Evolutionary conservation across 1,140 invertebrate species (phyloP).

Genomic region (Procambarus virginalis): DNA sequence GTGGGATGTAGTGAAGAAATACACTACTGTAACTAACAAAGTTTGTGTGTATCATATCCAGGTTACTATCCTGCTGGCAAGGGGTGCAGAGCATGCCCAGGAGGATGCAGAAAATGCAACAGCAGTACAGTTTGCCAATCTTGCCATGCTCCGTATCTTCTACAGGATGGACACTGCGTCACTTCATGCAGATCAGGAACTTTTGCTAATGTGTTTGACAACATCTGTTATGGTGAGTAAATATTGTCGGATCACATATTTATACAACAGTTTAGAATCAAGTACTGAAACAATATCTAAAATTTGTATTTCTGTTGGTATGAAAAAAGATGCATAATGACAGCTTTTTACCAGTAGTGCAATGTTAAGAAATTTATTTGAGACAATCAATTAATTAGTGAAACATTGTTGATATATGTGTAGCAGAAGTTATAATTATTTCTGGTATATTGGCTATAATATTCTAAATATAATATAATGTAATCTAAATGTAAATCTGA

Average conservation of each 20-base stretch:
- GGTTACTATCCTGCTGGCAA: conserved; percentile 32
- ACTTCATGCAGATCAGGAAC: conserved; percentile 60
- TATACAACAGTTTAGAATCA: no score
- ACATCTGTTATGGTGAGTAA: conserved; percentile 58
- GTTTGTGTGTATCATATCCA: background rate
- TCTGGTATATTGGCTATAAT: no score
- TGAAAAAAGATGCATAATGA: no score
- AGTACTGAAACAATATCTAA: no score
- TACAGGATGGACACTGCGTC: conserved; percentile 59
- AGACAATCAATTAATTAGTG: no score
- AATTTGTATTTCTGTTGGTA: no score
- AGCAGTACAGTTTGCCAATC: conserved; percentile 23
- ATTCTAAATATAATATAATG: no score
- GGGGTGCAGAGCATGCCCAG: conserved; percentile 53
- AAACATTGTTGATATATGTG: no score
- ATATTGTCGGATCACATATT: background rate
- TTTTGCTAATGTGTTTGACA: conserved; percentile 66
- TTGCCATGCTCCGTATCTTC: conserved; percentile 61
- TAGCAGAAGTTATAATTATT: no score
- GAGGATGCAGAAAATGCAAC: conserved; percentile 60
- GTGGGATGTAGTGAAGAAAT: background rate
- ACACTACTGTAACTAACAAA: background rate
- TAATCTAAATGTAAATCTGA: no score
- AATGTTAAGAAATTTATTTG: no score
- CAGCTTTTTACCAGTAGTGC: no score